Conservation (phyloP, 1,140 invertebrate species). For the Bombus confusus region DNA sequence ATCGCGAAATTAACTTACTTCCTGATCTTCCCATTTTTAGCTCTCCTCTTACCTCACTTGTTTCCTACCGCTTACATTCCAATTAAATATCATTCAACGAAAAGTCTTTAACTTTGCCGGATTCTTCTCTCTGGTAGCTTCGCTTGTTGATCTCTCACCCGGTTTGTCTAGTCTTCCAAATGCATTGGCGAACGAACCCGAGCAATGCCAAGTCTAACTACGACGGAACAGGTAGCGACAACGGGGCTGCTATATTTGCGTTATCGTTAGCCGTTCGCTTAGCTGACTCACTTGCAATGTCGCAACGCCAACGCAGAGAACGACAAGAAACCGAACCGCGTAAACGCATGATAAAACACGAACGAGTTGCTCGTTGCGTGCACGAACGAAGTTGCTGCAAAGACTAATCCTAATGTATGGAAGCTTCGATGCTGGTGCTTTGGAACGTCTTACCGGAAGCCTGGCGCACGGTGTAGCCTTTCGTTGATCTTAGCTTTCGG, state of each 20-base stretch:
- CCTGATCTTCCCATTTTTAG: neutral
- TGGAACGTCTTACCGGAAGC: neutral
- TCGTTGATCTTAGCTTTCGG: neutral
- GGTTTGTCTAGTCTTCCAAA: neutral
- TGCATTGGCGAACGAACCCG: neutral
- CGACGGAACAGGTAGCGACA: neutral
- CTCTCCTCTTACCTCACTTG: neutral
- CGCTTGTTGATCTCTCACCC: neutral
- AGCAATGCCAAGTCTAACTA: neutral
- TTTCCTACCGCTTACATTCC: neutral
- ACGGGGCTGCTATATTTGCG: neutral
- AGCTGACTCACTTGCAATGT: too few species aligned
- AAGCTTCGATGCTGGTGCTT: neutral
- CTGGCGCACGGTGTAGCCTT: neutral
- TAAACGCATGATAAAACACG: neutral
- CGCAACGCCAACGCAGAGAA: neutral
- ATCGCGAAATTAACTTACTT: neutral
- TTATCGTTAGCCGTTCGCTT: constrained; percentile 31
- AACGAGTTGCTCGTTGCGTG: neutral
- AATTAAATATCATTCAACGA: neutral
- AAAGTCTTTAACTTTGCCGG: neutral
- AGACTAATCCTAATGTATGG: neutral
- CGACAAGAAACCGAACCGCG: neutral
- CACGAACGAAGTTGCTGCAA: neutral
- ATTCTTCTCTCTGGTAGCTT: neutral